phyloP scores from a whole-genome alignment of 53 echinoderm and acorn worm species.

The Holothuria scabra region DNA sequence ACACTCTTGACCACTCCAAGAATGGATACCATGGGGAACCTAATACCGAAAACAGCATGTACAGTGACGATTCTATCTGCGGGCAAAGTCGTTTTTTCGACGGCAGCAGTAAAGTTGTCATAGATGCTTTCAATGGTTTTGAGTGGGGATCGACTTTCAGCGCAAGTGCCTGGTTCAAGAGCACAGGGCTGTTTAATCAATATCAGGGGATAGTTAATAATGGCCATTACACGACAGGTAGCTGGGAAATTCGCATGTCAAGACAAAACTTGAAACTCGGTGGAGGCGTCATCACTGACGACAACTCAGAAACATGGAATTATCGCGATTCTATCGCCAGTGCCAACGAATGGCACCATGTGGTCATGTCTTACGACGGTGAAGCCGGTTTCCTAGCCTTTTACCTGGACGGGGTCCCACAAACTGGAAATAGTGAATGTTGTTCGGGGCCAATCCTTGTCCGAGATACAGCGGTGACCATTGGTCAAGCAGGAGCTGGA shows the following conservation, averaged over 20 bases:
- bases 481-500: slow-evolving; percentile 75
- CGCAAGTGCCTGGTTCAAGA: slow-evolving; percentile 73
- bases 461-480: slow-evolving; percentile 63
- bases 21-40: slow-evolving; percentile 45
- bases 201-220: slow-evolving; percentile 69
- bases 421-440: slow-evolving; percentile 38
- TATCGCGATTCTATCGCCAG: slow-evolving; percentile 10
- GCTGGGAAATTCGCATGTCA: slow-evolving; percentile 84
- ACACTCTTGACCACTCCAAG: slow-evolving; percentile 53
- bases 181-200: slow-evolving; percentile 54
- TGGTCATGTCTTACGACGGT: slow-evolving; percentile 84
- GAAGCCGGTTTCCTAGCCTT: slow-evolving; percentile 26
- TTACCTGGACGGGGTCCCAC: slow-evolving; percentile 52
- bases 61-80: slow-evolving; percentile 37
- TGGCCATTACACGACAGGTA: slow-evolving; percentile 56
- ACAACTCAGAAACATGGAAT: slow-evolving; percentile 47
- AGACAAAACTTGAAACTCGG: slow-evolving; percentile 60
- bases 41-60: neutral
- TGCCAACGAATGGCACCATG: slow-evolving; percentile 68
- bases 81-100: slow-evolving; percentile 61
- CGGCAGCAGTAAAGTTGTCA: slow-evolving; percentile 53
- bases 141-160: slow-evolving; percentile 64
- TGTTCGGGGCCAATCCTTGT: slow-evolving; percentile 62
- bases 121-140: slow-evolving; percentile 54
- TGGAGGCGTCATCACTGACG: slow-evolving; percentile 48